Base-by-base conservation (phyloP, 2,888 invertebrate genomes). In the Hydrotaea cyrtoneurina region DNA sequence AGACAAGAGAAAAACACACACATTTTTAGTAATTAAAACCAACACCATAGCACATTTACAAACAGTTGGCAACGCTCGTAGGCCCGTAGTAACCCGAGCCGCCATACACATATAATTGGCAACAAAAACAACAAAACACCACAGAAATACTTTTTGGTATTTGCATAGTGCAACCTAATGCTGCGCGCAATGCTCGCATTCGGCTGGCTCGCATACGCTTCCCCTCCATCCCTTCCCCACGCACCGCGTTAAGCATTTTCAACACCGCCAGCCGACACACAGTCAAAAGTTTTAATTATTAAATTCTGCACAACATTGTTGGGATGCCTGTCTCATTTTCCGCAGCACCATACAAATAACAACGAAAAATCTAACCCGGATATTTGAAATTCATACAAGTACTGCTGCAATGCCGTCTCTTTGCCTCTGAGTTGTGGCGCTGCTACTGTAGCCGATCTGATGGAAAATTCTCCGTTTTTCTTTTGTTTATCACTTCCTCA, bases 1-100 rank as follows among this genome's bases (percentile, higher is more conserved):
- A 50, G 50, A 50, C 84, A 57, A 78, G 66, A 55, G 46, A 78
- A n/a, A 69, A 19, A 19, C 11, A 59, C 36, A 59, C 39, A 10
- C n/a, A 31, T 66, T 19, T 31, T 19, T 39, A 39, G 39, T 39
- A 39, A 43, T 43, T 69, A 46, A 69, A 39, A 10, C 36, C 17
- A 17, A 59, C 26, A 23, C 26, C 1, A 10, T 5, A 2, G 26
- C 26, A 26, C 59, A 59, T 31, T 5, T 31, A 26, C n/a, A 62
- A 26, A 13, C 4, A 13, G 19, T 13, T 11, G 4, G 13, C 19
- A 55, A 17, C 55, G 55, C 55, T 55, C 55, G 21, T 11, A 55
- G 55, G 55, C 55, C n/a, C n/a, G n/a, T n/a, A 59, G 59, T 13
- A 23, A 59, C 26, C 13, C 15, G 13, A 59, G 23, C 59, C 23